Conservation (phyloP, 2,113 vertebrate genomes). For the Lynx canadensis region DNA sequence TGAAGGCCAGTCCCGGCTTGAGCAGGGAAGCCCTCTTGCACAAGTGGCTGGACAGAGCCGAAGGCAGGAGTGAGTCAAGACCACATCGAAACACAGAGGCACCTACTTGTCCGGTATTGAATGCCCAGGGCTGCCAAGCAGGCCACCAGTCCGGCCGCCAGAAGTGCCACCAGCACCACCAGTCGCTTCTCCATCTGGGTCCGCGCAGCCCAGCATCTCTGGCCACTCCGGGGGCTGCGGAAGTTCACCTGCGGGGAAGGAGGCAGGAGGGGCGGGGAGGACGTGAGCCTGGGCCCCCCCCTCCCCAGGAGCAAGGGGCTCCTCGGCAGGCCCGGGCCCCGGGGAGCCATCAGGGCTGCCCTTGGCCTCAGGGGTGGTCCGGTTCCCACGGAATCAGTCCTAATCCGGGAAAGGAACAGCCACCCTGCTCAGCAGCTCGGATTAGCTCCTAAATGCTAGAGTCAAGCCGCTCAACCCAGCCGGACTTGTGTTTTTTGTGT, state of each 20-base stretch:
- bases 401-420: slow-evolving; percentile 55
- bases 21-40: background rate
- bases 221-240: slow-evolving; percentile 66
- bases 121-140: slow-evolving; percentile 87
- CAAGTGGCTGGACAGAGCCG: background rate
- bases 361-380: slow-evolving; percentile 60
- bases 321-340: background rate
- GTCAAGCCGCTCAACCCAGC: slow-evolving; percentile 24
- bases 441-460: slow-evolving; percentile 23
- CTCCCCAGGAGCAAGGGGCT: slow-evolving; percentile 47
- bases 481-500: slow-evolving; percentile 56
- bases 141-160: slow-evolving; percentile 84
- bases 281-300: background rate
- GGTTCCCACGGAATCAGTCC: slow-evolving; percentile 53
- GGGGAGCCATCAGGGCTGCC: slow-evolving; percentile 51
- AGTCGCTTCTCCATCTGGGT: slow-evolving; percentile 89
- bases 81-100: rapidly evolving
- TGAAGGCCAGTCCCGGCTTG: background rate
- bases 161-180: slow-evolving; percentile 83
- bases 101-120: slow-evolving; percentile 93
- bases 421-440: slow-evolving; percentile 51
- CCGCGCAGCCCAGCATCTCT: slow-evolving; percentile 88
- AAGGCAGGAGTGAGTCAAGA: background rate
- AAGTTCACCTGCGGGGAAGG: slow-evolving; percentile 90
- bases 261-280: slow-evolving; percentile 61